A percentile compares a stretch with the other conserved stretches of the same genome.
These are phyloP conservation scores for Enteromius argenteus DNA, from an alignment of 2,797 vertebrate genomes.

Conservation along the genomic window DNA sequence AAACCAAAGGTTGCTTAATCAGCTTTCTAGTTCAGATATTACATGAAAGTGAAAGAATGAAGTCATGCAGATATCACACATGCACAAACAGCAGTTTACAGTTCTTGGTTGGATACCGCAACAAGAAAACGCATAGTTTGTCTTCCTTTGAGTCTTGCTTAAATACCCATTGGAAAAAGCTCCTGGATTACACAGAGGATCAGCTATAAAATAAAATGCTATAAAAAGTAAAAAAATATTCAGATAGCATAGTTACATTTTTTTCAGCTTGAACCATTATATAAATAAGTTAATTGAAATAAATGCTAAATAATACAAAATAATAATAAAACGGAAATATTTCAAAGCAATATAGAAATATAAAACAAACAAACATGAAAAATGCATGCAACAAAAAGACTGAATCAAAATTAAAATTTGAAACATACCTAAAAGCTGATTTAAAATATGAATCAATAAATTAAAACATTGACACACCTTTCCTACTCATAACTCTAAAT, in stretches of 20 bases:
- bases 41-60: slow-evolving; percentile 33
- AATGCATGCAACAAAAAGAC: background rate
- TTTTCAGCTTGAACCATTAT: background rate
- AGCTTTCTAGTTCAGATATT: background rate
- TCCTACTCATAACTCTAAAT: background rate
- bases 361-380: background rate
- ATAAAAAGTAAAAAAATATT: background rate
- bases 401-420: background rate
- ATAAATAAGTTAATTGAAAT: background rate
- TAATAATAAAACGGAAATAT: background rate
- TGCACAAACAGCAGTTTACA: background rate
- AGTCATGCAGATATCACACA: slow-evolving; percentile 1
- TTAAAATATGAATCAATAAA: background rate
- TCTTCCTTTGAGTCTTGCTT: background rate
- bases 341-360: background rate
- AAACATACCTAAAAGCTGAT: background rate
- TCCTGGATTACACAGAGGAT: background rate
- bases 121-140: background rate
- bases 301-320: background rate
- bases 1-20: slow-evolving; percentile 6
- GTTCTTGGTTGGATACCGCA: background rate
- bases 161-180: background rate
- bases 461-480: background rate
- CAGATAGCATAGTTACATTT: no score
- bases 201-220: background rate